Percentiles rank a stretch among this genome's conserved stretches.
Evolutionary conservation across 2,797 vertebrate genomes (phyloP).

Genomic region (Peromyscus aztecus): DNA sequence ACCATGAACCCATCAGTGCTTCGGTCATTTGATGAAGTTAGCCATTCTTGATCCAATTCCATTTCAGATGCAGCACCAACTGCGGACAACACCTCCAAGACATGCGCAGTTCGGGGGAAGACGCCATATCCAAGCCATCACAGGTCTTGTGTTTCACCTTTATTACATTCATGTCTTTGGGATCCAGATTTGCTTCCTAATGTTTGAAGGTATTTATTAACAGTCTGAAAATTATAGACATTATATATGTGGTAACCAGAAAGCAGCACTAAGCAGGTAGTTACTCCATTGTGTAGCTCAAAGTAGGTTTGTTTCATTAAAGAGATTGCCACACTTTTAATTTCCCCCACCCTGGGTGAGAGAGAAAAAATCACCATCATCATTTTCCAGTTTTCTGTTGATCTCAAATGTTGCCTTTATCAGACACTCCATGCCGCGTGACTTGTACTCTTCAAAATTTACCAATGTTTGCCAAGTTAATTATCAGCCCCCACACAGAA

Average conservation of each 20-base stretch:
- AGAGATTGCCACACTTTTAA: conserved; percentile 11
- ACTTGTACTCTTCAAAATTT: conserved; percentile 60
- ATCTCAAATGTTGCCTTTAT: conserved; percentile 51
- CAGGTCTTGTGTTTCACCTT: conserved; percentile 16
- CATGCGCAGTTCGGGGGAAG: not conserved
- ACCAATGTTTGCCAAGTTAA: conserved; percentile 61
- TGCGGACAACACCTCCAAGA: not conserved
- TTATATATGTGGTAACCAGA: not conserved
- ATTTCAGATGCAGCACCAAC: not conserved
- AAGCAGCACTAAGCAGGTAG: not conserved
- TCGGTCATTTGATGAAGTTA: not conserved
- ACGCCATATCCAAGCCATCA: not conserved
- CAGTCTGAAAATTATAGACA: conserved; percentile 37
- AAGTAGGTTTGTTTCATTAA: conserved; percentile 11
- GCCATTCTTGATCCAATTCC: too few relatives aligned
- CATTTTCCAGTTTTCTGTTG: not conserved
- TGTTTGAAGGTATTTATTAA: conserved; percentile 20
- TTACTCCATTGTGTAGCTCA: conserved; percentile 17
- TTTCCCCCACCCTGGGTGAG: conserved; percentile 9
- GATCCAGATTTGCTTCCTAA: conserved; percentile 8
- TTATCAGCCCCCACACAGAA: conserved; percentile 56
- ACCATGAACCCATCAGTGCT: too few relatives aligned
- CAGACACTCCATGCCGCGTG: not conserved
- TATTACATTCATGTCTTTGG: conserved; percentile 43
- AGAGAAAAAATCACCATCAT: conserved; percentile 47